These are phyloP conservation scores for Stichodactyla mertensii DNA, from an alignment of 64 coral and sea anemone species.

Conservation along the genomic window DNA sequence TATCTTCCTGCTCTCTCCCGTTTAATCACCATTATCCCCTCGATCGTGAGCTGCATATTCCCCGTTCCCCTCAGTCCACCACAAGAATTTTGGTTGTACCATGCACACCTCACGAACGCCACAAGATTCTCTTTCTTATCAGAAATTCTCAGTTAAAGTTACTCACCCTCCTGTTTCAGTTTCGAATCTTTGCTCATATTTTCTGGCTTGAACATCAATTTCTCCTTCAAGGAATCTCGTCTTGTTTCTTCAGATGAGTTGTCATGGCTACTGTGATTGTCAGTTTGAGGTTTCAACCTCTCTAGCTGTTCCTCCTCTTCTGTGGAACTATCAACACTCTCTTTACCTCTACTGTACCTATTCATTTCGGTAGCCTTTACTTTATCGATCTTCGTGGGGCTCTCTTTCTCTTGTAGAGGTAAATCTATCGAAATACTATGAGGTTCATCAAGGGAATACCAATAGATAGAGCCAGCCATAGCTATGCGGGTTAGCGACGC, in stretches of 20 bases:
- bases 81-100: too few species aligned
- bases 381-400: not conserved
- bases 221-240: not conserved
- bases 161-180: not conserved
- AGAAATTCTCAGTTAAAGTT: too few species aligned
- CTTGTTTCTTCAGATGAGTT: not conserved
- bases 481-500: too few species aligned
- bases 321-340: not conserved
- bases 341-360: not conserved
- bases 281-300: not conserved
- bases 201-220: not conserved
- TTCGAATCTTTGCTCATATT: not conserved
- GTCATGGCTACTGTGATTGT: not conserved
- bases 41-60: too few species aligned
- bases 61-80: too few species aligned
- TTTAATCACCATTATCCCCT: too few species aligned
- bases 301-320: not conserved
- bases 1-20: too few species aligned
- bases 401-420: not conserved
- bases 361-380: not conserved
- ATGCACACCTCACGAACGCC: too few species aligned
- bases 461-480: not conserved
- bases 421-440: not conserved
- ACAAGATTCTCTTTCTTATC: too few species aligned
- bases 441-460: not conserved